Percentiles rank a stretch among this genome's conserved stretches.
Conservation (phyloP, 2,113 vertebrate genomes). For the Perccottus glenii region DNA sequence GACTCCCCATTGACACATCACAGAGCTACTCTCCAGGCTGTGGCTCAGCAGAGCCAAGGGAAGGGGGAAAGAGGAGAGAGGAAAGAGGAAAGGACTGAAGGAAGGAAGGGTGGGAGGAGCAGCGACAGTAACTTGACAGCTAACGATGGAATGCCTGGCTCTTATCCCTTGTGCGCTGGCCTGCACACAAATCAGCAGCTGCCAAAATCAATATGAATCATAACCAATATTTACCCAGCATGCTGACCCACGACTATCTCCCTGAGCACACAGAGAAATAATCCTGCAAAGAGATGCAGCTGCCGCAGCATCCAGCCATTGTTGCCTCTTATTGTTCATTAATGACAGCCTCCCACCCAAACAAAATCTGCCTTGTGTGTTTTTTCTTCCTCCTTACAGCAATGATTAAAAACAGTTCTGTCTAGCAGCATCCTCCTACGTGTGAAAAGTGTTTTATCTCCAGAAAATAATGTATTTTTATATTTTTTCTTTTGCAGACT, state of each 20-base stretch:
- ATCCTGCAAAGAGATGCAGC: constrained; percentile 61
- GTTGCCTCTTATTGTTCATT: constrained; percentile 31
- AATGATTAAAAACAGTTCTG: constrained; percentile 25
- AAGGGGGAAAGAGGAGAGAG: constrained; percentile 2
- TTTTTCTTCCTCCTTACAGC: constrained; percentile 7
- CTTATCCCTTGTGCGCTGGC: constrained; percentile 61
- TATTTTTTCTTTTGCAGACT: constrained; percentile 78
- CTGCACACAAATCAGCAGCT: constrained; percentile 73
- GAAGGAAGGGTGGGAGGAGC: constrained; percentile 31
- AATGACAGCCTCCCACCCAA: constrained; percentile 21
- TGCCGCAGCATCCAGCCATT: constrained; percentile 41
- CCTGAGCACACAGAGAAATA: constrained; percentile 57
- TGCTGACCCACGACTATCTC: constrained; percentile 66
- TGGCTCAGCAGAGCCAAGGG: constrained; percentile 37
- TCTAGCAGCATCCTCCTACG: background rate
- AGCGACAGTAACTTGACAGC: constrained; percentile 69
- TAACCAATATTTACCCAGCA: constrained; percentile 78
- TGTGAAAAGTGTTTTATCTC: constrained; percentile 19
- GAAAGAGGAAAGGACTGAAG: constrained; percentile 28
- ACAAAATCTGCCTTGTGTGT: constrained; percentile 19
- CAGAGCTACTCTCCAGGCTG: constrained; percentile 51
- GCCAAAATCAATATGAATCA: constrained; percentile 79
- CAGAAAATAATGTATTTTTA: constrained; percentile 22
- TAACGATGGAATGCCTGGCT: constrained; percentile 75
- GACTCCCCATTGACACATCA: constrained; percentile 73